Evolutionary conservation across 2,797 vertebrate species (phyloP).

Genomic region (Chromobotia macracanthus): DNA sequence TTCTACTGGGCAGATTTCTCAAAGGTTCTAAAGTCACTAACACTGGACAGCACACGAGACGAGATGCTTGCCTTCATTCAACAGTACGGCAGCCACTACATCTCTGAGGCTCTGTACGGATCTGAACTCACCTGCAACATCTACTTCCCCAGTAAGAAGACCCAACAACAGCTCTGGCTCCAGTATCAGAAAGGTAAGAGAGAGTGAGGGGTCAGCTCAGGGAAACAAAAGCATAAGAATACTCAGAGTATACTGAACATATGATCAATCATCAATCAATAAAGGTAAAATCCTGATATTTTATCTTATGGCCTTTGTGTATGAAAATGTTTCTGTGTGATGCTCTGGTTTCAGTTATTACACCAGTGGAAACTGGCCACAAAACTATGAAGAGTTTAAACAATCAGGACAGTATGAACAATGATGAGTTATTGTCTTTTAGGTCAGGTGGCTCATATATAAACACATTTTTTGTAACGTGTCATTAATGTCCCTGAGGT

Average conservation of each 20-base stretch:
- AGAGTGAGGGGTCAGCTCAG: constrained; percentile 35
- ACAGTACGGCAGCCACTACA: constrained; percentile 92
- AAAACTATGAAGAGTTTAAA: too few relatives aligned
- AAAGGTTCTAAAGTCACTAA: constrained; percentile 92
- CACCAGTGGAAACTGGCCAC: neutral
- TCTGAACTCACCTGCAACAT: constrained; percentile 96
- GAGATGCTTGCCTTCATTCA: constrained; percentile 91
- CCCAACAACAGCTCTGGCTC: constrained; percentile 98
- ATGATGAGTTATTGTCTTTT: too few relatives aligned
- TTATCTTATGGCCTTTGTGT: neutral
- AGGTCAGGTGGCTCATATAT: too few relatives aligned
- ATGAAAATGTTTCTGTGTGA: neutral
- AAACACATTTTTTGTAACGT: too few relatives aligned
- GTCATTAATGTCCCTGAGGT: too few relatives aligned
- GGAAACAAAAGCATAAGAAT: neutral
- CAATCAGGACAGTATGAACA: too few relatives aligned
- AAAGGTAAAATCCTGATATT: neutral
- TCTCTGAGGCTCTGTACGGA: constrained; percentile 92
- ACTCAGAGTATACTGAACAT: too few relatives aligned
- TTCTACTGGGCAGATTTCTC: constrained; percentile 83
- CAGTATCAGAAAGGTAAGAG: constrained; percentile 98
- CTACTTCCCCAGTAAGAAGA: constrained; percentile 97
- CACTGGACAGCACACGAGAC: constrained; percentile 88
- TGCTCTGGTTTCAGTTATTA: neutral
- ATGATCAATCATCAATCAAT: neutral